Base-by-base conservation (phyloP, 2,797 vertebrate species). In the Sparidentex hasta region DNA sequence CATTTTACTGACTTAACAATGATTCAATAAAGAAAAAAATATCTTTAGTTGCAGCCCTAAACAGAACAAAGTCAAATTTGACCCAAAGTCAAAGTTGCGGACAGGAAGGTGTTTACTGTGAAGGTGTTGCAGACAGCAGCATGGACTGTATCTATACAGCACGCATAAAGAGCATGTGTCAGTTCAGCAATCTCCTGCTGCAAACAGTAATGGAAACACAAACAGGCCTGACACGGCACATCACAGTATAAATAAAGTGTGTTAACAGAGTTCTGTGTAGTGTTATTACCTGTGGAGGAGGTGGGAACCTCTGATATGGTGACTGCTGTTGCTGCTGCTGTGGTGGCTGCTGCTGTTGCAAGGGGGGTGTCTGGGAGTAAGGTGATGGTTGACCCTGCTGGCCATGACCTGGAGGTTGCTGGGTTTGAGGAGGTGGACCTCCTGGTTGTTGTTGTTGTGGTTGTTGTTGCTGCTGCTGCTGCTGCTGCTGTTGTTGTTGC, bases 271-370 rank as follows among this genome's bases (percentile, higher is more conserved):
- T 8, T 46, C 2, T 65, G 71, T 41, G 68, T 13, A 23, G 33
- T 63, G 38, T 21, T 23, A 2, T 85, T 94, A 99, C 98, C 97
- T 99, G 98, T 82, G 97, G 97, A 82, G 98, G 98, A 87, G 98
- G 98, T 75, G 97, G 98, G 57, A 98, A 98, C 91, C 98, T 97
- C 90, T 97, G 95, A 88, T 97, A 99, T 3, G 97, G 95, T 38
- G 97, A 95, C 94, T 95, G 96, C 21, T 88, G 91, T 52, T 95
- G 96, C 16, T 96, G 96, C 57, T 96, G 94, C n/a, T 96, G 94
- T 0, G 7, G 81, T 0, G 11, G 81, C 0, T 74, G 74, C 0
- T 94, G 95, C 50, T 95, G 96, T 58, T 96, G 94, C 61, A 95
- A 93, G 0, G 96, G 96, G 6, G 98, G 94, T 0, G 95, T 96